Percentiles rank a stretch among this genome's conserved stretches.
phyloP scores from a whole-genome alignment of 1,140 invertebrate species.

The Trichonephila clavipes region DNA sequence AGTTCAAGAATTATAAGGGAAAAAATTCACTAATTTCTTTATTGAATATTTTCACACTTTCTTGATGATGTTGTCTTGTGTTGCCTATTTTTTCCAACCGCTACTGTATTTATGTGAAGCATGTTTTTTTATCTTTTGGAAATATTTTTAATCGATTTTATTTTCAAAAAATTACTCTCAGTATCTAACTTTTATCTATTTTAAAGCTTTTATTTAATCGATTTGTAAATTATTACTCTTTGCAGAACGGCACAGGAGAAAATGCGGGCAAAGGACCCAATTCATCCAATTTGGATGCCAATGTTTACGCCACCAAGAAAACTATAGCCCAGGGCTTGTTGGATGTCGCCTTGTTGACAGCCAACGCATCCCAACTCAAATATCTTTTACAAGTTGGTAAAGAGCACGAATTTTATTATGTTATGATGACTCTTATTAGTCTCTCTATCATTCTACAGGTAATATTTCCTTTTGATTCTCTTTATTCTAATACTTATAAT shows the following conservation, averaged over 20 bases:
- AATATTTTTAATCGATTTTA: no score
- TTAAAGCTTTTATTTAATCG: no score
- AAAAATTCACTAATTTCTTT: no score
- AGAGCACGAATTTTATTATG: constrained; percentile 78
- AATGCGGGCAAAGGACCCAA: neutral
- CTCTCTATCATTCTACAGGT: constrained; percentile 94
- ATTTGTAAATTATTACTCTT: neutral
- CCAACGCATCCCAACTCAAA: constrained; percentile 91
- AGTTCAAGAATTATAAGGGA: no score
- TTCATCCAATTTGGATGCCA: constrained; percentile 85
- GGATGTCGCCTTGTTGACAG: constrained; percentile 82
- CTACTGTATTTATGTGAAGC: no score
- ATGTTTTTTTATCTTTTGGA: no score
- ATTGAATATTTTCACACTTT: no score
- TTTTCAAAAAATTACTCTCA: no score
- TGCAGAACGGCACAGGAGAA: constrained; percentile 35
- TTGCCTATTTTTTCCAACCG: no score
- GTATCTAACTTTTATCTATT: no score
- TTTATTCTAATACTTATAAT: no score
- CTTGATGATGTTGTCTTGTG: no score
- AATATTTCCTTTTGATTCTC: constrained; percentile 48
- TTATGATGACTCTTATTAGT: constrained; percentile 88
- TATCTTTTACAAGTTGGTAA: constrained; percentile 84
- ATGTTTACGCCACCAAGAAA: constrained; percentile 93
- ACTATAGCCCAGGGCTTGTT: constrained; percentile 86